Evolutionary conservation across 1,140 invertebrate genomes (phyloP), one percentile per base, ranked within the genome.

Genomic region (Caenorhabditis brenneri): DNA sequence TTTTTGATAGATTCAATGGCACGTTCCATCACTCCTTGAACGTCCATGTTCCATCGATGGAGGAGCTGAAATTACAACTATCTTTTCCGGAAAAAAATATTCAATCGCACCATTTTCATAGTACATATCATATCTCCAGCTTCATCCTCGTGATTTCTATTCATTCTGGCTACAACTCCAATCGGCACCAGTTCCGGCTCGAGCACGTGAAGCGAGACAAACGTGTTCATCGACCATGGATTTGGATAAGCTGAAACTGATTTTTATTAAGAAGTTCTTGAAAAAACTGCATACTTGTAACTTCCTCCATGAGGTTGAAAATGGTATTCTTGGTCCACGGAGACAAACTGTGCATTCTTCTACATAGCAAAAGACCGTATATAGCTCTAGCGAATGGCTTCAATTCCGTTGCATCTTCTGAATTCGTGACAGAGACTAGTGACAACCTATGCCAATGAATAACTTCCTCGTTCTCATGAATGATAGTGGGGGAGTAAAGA

Each of bases 121-220:
- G 65, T 74, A 22, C 65, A 74, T 42, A 74, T 74, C n/a, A 74
- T 74, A 74, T 74, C 65, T 12, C 65, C 65, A 12, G 65, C 65
- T 19, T 74, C 65, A 15, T 74, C 65, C 15, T 74, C 65, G 22
- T 74, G 65, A 74, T 42, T 74, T 15, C 65, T 31, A 46, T 74
- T 74, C 65, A 74, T 46, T 74, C 65, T n/a, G 4, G 65, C 65
- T 7, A 74, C 36, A 6, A 74, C 65, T 42, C 65, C 65, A 42
- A 74, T 74, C 22, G 65, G 65, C 24, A 74, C 65, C 10, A 74
- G 65, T 10, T 74, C 65, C 36, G 65, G 65, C n/a, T 74, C 65
- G 7, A 74, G 65, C 3, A 74, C 36, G n/a, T 74, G 33, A 33
- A 74, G 36, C 1, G 65, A n/a, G 10, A 74, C 65, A 19, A 74